These are phyloP conservation scores for Dipus sagitta DNA, from an alignment of 2,797 vertebrate genomes.

Conservation along the genomic window DNA sequence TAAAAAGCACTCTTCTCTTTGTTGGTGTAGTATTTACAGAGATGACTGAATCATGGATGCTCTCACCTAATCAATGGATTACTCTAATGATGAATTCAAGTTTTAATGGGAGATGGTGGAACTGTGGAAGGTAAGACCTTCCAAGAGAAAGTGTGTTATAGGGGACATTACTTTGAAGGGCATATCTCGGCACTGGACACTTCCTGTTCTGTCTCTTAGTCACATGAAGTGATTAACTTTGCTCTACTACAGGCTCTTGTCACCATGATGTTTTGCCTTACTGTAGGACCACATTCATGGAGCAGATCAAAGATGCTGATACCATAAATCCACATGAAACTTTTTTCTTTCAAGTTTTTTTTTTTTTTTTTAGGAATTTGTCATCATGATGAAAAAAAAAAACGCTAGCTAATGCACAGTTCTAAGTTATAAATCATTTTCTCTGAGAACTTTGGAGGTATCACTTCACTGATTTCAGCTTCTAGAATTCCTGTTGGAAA, in stretches of 20 bases:
- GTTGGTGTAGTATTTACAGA: not conserved
- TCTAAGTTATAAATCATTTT: constrained; percentile 13
- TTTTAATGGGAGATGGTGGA: not conserved
- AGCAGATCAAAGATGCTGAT: not conserved
- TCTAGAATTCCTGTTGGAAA: not conserved
- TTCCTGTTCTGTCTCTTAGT: not conserved
- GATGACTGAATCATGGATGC: not conserved
- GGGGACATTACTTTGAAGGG: not conserved
- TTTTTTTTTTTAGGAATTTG: not conserved
- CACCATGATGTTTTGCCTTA: not conserved
- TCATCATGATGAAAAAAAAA: not conserved
- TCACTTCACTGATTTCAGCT: not conserved
- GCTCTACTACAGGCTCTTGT: not conserved
- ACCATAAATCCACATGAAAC: not conserved
- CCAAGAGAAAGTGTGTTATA: too few relatives aligned
- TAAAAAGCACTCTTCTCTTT: not conserved
- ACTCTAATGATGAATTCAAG: not conserved
- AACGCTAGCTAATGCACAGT: not conserved
- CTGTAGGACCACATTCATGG: not conserved
- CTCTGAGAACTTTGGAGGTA: not conserved
- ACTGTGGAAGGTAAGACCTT: not conserved
- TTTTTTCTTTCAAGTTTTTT: not conserved
- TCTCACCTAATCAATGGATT: not conserved
- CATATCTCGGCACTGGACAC: not conserved
- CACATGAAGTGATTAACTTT: not conserved